Evolutionary conservation across 64 coral and sea anemone genomes (phyloP).

Genomic region (Stylophora pistillata): DNA sequence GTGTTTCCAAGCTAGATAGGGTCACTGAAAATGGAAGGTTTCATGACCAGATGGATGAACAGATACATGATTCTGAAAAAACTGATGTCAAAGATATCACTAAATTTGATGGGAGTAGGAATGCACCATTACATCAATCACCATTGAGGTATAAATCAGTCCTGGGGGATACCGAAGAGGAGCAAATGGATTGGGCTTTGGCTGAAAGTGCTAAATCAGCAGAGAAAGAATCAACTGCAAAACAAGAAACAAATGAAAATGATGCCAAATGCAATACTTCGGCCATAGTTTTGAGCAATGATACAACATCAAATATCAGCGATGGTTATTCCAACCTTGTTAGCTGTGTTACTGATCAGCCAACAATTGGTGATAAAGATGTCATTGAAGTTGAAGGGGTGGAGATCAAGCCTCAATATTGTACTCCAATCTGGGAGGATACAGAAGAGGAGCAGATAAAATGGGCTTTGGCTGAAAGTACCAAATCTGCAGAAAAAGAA

Average conservation of each 20-base stretch:
- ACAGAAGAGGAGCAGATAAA: conserved; percentile 51
- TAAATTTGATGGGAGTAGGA: neutral
- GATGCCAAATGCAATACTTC: neutral
- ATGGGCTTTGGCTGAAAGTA: conserved; percentile 60
- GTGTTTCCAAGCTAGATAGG: neutral
- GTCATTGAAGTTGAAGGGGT: neutral
- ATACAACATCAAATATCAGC: no score
- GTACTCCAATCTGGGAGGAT: neutral
- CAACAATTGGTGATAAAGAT: neutral
- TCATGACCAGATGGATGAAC: neutral
- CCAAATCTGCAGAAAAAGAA: conserved; percentile 29
- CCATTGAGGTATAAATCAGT: neutral
- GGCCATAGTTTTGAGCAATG: no score
- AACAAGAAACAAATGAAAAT: neutral
- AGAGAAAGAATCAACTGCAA: neutral
- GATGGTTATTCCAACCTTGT: no score
- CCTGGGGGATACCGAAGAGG: conserved; percentile 17
- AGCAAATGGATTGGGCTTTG: conserved; percentile 62
- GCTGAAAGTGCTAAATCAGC: conserved; percentile 49
- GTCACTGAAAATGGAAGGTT: neutral
- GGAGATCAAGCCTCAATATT: neutral
- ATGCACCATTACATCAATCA: neutral
- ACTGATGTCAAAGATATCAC: neutral
- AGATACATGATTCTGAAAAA: neutral
- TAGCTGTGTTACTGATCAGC: no score